phyloP scores from a whole-genome alignment of 1,140 invertebrate genomes.

The Calosoma granatense region DNA sequence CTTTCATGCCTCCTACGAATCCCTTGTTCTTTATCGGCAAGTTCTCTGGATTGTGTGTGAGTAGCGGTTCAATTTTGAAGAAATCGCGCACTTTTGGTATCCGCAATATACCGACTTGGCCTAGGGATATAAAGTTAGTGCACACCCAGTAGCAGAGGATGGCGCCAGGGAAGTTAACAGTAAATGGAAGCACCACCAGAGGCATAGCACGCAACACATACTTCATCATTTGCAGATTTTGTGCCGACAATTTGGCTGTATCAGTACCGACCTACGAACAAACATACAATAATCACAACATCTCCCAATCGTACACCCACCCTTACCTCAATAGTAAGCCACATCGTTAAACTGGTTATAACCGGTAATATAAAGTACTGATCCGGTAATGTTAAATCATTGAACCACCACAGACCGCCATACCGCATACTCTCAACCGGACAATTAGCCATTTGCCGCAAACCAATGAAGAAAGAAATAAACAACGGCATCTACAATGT shows the following conservation, averaged over 20 bases:
- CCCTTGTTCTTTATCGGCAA: conserved; percentile 61
- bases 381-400: conserved; percentile 82
- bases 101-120: conserved; percentile 70
- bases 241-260: conserved; percentile 46
- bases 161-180: conserved; percentile 78
- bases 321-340: conserved; percentile 64
- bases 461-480: conserved; percentile 78
- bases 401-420: conserved; percentile 91
- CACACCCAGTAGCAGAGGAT: conserved; percentile 86
- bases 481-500: conserved; percentile 70
- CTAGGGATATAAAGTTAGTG: conserved; percentile 79
- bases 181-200: conserved; percentile 73
- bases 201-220: conserved; percentile 67
- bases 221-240: conserved; percentile 58
- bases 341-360: conserved; percentile 70
- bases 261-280: conserved; percentile 65
- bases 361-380: conserved; percentile 83
- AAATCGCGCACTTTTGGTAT: conserved; percentile 61
- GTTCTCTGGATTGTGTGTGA: conserved; percentile 43
- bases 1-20: conserved; percentile 68
- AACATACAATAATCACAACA: conserved; percentile 19
- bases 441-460: conserved; percentile 73
- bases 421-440: conserved; percentile 79
- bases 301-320: not conserved
- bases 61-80: conserved; percentile 65